phyloP scores from a whole-genome alignment of 2,113 vertebrate genomes.

The Planiliza haematocheilus region DNA sequence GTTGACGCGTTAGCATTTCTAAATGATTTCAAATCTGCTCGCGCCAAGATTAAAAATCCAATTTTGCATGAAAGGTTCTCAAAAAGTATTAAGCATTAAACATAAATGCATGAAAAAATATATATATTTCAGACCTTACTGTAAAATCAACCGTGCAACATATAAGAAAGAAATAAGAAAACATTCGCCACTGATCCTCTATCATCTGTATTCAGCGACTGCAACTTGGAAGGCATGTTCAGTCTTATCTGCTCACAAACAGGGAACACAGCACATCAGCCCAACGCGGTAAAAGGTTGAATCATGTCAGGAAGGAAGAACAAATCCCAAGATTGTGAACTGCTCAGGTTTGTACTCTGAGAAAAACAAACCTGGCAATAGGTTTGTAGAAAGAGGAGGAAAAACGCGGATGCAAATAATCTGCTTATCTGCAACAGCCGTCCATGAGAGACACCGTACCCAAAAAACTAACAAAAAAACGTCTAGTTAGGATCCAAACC shows the following conservation, averaged over 20 bases:
- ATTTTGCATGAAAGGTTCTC: no score
- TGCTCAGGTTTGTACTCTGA: conserved; percentile 3
- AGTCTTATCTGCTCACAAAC: conserved; percentile 21
- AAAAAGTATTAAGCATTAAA: no score
- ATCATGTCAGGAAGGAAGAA: conserved; percentile 21
- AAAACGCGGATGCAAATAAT: conserved; percentile 31
- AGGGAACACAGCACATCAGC: conserved; percentile 8
- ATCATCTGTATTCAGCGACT: conserved; percentile 20
- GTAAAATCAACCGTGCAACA: not conserved
- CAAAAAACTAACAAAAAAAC: not conserved
- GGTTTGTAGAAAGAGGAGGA: not conserved
- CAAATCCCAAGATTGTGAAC: conserved; percentile 11
- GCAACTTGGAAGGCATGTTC: conserved; percentile 15
- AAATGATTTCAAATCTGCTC: no score
- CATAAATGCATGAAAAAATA: no score
- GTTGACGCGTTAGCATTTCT: no score
- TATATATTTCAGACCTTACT: not conserved
- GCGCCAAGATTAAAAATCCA: no score
- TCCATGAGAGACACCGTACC: not conserved
- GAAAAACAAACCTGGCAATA: not conserved
- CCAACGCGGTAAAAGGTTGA: conserved; percentile 2
- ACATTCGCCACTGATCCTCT: not conserved
- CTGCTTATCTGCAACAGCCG: conserved; percentile 30
- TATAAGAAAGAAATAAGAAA: not conserved
- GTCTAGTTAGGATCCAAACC: conserved; percentile 31